phyloP scores from a whole-genome alignment of 2,113 vertebrate genomes.

The Seriola quinqueradiata region DNA sequence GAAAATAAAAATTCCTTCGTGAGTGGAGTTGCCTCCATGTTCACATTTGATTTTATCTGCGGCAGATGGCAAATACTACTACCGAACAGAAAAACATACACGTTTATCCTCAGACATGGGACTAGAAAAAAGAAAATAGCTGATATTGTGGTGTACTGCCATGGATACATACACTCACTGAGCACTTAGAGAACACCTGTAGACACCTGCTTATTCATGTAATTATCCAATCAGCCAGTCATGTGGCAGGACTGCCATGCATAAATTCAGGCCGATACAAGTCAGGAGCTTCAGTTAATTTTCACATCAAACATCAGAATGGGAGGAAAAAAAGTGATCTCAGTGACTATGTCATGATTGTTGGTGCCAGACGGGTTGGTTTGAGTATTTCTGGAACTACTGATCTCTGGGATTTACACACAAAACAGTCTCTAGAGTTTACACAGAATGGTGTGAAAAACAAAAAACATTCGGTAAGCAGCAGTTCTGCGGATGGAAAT shows the following conservation, averaged over 20 bases:
- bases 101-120: constrained; percentile 1
- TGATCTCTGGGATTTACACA: not conserved
- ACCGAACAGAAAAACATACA: constrained; percentile 20
- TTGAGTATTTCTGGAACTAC: not conserved
- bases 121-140: not conserved
- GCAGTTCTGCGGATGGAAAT: not conserved
- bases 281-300: not conserved
- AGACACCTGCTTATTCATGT: not conserved
- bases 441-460: not conserved
- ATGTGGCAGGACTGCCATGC: not conserved
- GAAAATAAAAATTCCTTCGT: constrained; percentile 17
- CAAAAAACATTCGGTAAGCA: not conserved
- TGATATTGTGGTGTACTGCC: not conserved
- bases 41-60: constrained; percentile 52
- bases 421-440: not conserved
- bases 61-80: not conserved
- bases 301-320: not conserved
- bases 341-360: not conserved
- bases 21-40: constrained; percentile 30
- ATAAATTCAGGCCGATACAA: not conserved
- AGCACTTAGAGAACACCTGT: not conserved
- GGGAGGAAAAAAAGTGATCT: not conserved
- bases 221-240: not conserved
- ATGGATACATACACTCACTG: not conserved
- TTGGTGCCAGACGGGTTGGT: not conserved